Conservation (phyloP, 2,888 invertebrate species). For the Trichacis sp. region DNA sequence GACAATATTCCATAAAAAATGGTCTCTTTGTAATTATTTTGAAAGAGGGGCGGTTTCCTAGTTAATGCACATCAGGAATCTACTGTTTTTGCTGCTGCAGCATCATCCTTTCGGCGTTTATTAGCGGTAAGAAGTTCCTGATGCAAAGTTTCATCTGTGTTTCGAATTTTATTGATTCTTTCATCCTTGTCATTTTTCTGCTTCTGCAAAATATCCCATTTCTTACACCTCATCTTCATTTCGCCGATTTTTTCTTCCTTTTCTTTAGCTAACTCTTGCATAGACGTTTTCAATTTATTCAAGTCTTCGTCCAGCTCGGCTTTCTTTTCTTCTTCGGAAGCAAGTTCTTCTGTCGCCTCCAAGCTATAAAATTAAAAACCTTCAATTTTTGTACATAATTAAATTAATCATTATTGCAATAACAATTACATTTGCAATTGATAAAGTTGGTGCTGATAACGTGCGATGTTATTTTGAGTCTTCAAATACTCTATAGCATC, state of each 20-base stretch:
- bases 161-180: slow-evolving; percentile 69
- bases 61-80: too few species aligned
- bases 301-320: slow-evolving; percentile 56
- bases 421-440: slow-evolving; percentile 55
- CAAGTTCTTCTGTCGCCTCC: slow-evolving; percentile 46
- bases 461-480: slow-evolving; percentile 81
- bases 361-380: slow-evolving; percentile 37
- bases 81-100: too few species aligned
- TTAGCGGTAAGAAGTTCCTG: slow-evolving; percentile 78
- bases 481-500: slow-evolving; percentile 83
- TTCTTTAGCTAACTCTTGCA: slow-evolving; percentile 71
- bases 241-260: slow-evolving; percentile 72
- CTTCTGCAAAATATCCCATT: slow-evolving; percentile 72
- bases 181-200: slow-evolving; percentile 72
- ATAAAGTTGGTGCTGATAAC: slow-evolving; percentile 62
- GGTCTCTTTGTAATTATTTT: too few species aligned
- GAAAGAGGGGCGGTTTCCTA: too few species aligned
- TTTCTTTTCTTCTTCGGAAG: slow-evolving; percentile 47
- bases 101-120: slow-evolving; percentile 81
- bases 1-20: too few species aligned
- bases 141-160: slow-evolving; percentile 71
- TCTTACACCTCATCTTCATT: slow-evolving; percentile 67
- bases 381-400: neutral
- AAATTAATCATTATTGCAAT: too few species aligned
- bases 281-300: slow-evolving; percentile 67